These are phyloP conservation scores for Criorhina ranunculi DNA, from an alignment of 2,888 invertebrate genomes.

Conservation along the genomic window DNA sequence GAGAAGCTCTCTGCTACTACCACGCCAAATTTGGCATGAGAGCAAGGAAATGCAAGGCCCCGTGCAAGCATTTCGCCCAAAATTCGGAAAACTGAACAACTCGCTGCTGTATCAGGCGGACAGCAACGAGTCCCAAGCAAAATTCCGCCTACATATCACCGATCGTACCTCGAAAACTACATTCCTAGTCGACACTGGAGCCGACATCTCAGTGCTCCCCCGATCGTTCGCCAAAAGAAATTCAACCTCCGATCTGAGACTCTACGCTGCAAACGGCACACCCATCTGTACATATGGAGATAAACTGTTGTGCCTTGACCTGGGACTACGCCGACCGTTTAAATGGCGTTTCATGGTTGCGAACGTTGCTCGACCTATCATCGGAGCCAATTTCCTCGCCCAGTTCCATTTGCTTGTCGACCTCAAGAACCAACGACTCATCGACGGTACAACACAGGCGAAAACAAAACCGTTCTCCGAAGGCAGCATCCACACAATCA, in stretches of 20 bases:
- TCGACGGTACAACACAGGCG: background rate
- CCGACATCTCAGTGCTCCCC: background rate
- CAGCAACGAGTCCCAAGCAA: background rate
- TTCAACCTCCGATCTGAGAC: background rate
- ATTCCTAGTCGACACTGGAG: background rate
- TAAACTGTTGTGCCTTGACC: slow-evolving; percentile 1
- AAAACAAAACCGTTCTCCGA: background rate
- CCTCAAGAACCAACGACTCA: slow-evolving; percentile 9
- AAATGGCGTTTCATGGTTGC: background rate
- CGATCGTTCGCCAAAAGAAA: background rate
- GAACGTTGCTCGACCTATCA: slow-evolving; percentile 8
- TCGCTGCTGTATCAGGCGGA: background rate
- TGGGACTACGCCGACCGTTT: background rate
- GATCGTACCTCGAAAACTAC: background rate
- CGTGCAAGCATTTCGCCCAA: background rate
- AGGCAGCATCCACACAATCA: background rate
- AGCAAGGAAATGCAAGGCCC: slow-evolving; percentile 14
- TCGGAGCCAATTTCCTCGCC: slow-evolving; percentile 3
- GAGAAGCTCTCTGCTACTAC: background rate
- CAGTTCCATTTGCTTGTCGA: background rate
- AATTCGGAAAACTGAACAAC: background rate
- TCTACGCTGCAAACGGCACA: background rate
- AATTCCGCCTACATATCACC: slow-evolving; percentile 6
- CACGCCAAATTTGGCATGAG: slow-evolving; percentile 9
- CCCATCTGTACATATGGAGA: background rate